Conservation (phyloP, 2,888 invertebrate species). For the Cheilosia vernalis region DNA sequence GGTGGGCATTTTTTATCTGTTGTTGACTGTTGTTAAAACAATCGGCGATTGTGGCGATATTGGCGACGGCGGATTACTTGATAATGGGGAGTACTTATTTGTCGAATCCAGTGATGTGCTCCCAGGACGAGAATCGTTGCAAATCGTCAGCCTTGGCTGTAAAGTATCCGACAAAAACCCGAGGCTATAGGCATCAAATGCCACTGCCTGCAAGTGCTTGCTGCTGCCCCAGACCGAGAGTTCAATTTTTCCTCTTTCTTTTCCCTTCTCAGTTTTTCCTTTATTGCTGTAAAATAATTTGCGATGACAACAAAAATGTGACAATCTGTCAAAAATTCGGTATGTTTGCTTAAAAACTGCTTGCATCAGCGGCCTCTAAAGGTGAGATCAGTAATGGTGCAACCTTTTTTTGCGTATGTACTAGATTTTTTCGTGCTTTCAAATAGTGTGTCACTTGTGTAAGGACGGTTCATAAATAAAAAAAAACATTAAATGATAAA, state of each 20-base stretch:
- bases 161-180: neutral
- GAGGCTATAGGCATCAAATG: neutral
- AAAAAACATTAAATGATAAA: too few species aligned
- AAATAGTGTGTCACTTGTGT: too few species aligned
- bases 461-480: too few species aligned
- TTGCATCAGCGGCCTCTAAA: too few species aligned
- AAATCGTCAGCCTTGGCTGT: neutral
- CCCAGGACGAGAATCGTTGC: slow-evolving; percentile 3
- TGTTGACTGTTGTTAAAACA: neutral
- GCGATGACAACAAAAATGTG: too few species aligned
- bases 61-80: neutral
- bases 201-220: too few species aligned
- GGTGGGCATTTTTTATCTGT: neutral
- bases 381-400: too few species aligned
- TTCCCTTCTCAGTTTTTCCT: slow-evolving; percentile 5
- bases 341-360: too few species aligned
- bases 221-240: too few species aligned
- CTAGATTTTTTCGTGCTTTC: too few species aligned
- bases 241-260: neutral
- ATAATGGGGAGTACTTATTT: neutral
- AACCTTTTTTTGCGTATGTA: too few species aligned
- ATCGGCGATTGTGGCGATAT: neutral
- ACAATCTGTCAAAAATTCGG: too few species aligned
- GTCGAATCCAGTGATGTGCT: neutral
- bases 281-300: neutral